Evolutionary conservation across 2,113 vertebrate species (phyloP).

Genomic region (Urocitellus parryii): DNA sequence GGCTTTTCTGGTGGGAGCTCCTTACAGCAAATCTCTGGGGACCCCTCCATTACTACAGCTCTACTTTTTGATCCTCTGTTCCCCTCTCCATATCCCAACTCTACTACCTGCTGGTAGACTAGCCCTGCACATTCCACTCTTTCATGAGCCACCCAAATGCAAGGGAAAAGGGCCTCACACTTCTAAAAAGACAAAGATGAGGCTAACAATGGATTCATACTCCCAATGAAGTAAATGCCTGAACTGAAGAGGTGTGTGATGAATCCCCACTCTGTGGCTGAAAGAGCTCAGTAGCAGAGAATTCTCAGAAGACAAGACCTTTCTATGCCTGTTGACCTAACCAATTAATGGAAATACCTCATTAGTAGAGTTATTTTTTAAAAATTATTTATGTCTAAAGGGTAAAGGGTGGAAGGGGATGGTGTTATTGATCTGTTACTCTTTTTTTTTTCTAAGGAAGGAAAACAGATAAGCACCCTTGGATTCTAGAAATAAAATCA

Average conservation of each 20-base stretch:
- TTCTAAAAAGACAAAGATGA: conserved; percentile 40
- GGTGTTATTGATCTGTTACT: neutral
- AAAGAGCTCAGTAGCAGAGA: conserved; percentile 36
- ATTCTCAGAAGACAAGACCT: conserved; percentile 36
- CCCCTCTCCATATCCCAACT: neutral
- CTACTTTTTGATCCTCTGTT: neutral
- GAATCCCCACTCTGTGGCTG: conserved; percentile 21
- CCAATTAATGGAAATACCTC: neutral
- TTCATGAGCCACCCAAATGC: neutral
- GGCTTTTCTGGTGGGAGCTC: neutral
- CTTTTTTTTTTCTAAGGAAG: neutral
- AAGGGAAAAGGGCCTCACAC: neutral
- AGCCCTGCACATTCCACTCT: neutral
- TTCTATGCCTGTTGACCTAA: neutral
- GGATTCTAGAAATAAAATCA: conserved; percentile 60
- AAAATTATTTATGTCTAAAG: conserved; percentile 48
- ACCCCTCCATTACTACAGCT: neutral
- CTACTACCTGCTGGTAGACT: neutral
- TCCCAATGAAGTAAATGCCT: conserved; percentile 44
- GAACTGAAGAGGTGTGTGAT: neutral
- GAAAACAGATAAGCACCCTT: neutral
- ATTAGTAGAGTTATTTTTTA: conserved; percentile 17
- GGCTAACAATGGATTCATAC: neutral
- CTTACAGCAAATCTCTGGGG: neutral
- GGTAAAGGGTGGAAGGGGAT: neutral